phyloP scores from a whole-genome alignment of 2,888 invertebrate species.

The Eupithecia tripunctaria region DNA sequence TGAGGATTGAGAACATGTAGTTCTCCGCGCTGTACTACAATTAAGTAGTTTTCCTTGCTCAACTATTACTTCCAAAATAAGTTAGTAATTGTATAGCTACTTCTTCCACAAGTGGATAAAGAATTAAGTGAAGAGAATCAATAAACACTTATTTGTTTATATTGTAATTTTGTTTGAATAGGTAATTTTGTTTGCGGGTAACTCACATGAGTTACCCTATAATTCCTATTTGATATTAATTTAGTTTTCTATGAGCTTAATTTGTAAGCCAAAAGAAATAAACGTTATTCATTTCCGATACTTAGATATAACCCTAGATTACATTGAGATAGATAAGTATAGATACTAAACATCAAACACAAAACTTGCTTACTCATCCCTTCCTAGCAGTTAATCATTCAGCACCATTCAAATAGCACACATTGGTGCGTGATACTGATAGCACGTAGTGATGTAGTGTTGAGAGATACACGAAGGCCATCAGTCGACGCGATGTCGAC shows the following conservation, averaged over 20 bases:
- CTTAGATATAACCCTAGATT: background rate
- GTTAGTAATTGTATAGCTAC: background rate
- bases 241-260: background rate
- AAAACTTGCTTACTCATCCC: background rate
- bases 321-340: background rate
- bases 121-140: background rate
- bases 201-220: background rate
- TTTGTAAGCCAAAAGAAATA: background rate
- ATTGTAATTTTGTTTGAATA: no score
- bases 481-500: constrained; percentile 34
- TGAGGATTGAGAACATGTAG: no score
- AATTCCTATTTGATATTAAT: background rate
- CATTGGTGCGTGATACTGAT: background rate
- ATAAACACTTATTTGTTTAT: background rate
- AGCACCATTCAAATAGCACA: background rate
- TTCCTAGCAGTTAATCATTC: background rate
- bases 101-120: background rate
- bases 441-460: background rate
- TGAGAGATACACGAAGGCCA: constrained; percentile 28
- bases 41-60: no score
- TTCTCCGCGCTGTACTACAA: background rate
- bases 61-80: no score
- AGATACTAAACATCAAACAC: background rate
- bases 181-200: no score
- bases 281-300: background rate